Conservation (phyloP, 1,140 invertebrate species). For the Grapholita molesta region DNA sequence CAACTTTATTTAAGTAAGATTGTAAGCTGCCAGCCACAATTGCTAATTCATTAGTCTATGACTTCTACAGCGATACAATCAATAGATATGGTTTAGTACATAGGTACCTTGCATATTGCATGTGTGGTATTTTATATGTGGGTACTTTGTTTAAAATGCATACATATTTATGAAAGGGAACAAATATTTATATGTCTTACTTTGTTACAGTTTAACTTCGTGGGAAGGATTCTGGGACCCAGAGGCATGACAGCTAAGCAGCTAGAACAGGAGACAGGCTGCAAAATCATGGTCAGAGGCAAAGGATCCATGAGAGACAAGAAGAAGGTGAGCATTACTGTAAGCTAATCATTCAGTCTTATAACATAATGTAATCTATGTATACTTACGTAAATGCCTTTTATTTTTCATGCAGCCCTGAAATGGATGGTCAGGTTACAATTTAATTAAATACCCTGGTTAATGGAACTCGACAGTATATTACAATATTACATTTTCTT, state of each 20-base stretch:
- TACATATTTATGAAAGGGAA: neutral
- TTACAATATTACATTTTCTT: too few relatives aligned
- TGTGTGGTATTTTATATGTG: too few relatives aligned
- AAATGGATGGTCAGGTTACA: conserved; percentile 6
- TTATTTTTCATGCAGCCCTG: conserved; percentile 26
- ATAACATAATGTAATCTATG: neutral
- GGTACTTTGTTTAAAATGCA: too few relatives aligned
- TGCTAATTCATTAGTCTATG: too few relatives aligned
- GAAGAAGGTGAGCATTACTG: conserved; percentile 91
- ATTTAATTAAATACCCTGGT: conserved; percentile 15
- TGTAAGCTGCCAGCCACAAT: too few relatives aligned
- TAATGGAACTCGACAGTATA: too few relatives aligned
- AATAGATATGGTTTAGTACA: too few relatives aligned
- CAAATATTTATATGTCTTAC: conserved; percentile 20
- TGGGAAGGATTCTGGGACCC: conserved; percentile 99
- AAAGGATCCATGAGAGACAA: conserved; percentile 99
- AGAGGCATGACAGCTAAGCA: conserved; percentile 99
- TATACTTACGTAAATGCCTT: neutral
- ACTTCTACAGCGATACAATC: too few relatives aligned
- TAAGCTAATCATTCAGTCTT: conserved; percentile 22
- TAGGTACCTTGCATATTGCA: too few relatives aligned
- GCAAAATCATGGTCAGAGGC: conserved; percentile 99
- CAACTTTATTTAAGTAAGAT: too few relatives aligned
- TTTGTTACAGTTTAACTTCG: conserved; percentile 98
- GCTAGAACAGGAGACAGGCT: conserved; percentile 99